These are phyloP conservation scores for Heterochromis multidens DNA, from an alignment of 2,113 vertebrate genomes.

Conservation along the genomic window DNA sequence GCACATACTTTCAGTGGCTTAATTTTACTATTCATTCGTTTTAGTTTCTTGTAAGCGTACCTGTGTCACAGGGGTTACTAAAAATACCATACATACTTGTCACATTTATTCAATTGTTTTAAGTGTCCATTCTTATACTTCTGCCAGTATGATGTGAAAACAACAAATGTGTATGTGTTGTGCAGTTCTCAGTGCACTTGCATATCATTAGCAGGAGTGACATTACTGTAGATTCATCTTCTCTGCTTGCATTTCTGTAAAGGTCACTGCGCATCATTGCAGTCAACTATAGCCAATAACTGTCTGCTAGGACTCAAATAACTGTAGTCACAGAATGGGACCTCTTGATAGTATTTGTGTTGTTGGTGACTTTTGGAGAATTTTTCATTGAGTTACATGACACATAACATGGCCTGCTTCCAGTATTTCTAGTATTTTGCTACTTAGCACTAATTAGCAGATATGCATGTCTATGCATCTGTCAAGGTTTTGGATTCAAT, in stretches of 20 bases:
- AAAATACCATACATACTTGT: too few species aligned
- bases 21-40: background rate
- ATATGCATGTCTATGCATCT: background rate
- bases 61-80: too few species aligned
- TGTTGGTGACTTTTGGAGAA: background rate
- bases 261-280: background rate
- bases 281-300: background rate
- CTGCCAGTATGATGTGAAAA: background rate
- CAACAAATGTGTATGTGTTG: background rate
- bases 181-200: too few species aligned
- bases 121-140: background rate
- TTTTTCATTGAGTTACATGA: background rate
- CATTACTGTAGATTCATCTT: background rate
- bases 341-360: background rate
- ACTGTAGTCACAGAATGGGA: background rate
- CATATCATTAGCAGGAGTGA: too few species aligned
- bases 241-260: background rate
- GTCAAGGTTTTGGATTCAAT: background rate
- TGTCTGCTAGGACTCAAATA: background rate
- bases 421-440: background rate
- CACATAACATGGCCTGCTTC: background rate
- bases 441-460: background rate
- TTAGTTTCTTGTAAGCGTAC: background rate
- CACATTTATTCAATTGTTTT: background rate
- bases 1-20: background rate